A percentile compares a stretch with the other conserved stretches of the same genome.
Evolutionary conservation across 2,113 vertebrate species (phyloP).

Genomic region (Hyperopisus bebe): DNA sequence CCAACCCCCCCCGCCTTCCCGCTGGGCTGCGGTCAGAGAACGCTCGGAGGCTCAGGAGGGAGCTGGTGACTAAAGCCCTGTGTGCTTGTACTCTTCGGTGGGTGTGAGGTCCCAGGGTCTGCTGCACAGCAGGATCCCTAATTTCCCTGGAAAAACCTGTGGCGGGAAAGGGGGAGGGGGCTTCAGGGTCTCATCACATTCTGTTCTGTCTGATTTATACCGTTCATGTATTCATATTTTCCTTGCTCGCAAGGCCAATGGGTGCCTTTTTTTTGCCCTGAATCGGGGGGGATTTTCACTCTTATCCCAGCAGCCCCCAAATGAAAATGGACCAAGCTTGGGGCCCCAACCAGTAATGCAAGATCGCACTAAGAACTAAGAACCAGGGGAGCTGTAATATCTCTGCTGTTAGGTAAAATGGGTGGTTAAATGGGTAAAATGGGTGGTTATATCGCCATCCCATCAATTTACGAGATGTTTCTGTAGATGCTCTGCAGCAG

Average conservation of each 20-base stretch:
- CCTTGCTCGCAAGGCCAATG: background rate
- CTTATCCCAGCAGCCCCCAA: background rate
- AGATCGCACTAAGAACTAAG: background rate
- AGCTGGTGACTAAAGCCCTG: slow-evolving; percentile 13
- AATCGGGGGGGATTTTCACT: background rate
- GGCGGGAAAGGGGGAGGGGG: background rate
- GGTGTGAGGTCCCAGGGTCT: slow-evolving; percentile 8
- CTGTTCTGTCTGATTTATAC: background rate
- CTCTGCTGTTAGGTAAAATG: background rate
- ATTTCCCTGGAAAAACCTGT: slow-evolving; percentile 11
- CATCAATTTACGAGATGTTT: background rate
- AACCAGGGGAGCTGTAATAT: background rate
- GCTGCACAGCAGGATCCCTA: slow-evolving; percentile 5
- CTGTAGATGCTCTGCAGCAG: background rate
- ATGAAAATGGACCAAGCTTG: background rate
- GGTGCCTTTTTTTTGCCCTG: background rate
- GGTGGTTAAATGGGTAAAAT: background rate
- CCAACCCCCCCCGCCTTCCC: background rate
- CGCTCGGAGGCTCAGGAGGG: background rate
- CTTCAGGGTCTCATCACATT: background rate
- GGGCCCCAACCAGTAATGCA: background rate
- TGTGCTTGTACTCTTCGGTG: background rate
- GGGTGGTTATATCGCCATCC: background rate
- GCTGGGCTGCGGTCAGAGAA: slow-evolving; percentile 9
- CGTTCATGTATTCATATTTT: background rate